Base-by-base conservation (phyloP, 2,888 invertebrate species). In the Coenonympha arcania region DNA sequence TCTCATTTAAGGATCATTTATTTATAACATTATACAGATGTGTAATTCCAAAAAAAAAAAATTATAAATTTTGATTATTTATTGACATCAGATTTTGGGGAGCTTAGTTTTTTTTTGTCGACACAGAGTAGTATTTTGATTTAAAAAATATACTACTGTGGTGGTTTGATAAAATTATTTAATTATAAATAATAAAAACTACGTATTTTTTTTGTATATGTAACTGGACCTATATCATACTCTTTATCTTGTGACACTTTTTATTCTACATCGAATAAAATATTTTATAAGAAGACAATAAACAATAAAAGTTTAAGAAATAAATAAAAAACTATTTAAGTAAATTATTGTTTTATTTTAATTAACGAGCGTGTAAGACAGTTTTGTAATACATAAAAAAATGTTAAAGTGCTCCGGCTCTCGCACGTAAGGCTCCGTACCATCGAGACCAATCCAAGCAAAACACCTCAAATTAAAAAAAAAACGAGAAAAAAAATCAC, bases 91-190 rank as follows among this genome's bases (percentile, higher is more conserved):
- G 43, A 31, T 43, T 22, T 9, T 13, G 22, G 24, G 20, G 26
- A 30, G 15, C 19, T 15, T 16, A 20, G 15, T 26, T 31, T 26
- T 31, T 58, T 31, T 56, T 54, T 55, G 58, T 65, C 58, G 79
- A 64, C 79, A 74, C 76, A 82, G 80, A 69, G 79, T 78, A 75
- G 55, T 66, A 69, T 80, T 82, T 80, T 79, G 51, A 48, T 34
- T 28, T 56, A 76, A 79, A 76, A 79, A 79, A 71, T 79, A 66
- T 75, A 73, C 76, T 62, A 63, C 76, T 81, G 80, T 80, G 79
- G 63, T 66, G 46, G 70, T 67, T 43, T 51, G 59, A 73, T 55
- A 67, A 47, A 20, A 5, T 30, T 15, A 42, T 20, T n/a, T 18
- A 19, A 18, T 9, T 16, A 19, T 28, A 19, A 26, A 9, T 26